Base-by-base conservation (phyloP, 1,140 invertebrate genomes). In the Ceratina australensis region DNA sequence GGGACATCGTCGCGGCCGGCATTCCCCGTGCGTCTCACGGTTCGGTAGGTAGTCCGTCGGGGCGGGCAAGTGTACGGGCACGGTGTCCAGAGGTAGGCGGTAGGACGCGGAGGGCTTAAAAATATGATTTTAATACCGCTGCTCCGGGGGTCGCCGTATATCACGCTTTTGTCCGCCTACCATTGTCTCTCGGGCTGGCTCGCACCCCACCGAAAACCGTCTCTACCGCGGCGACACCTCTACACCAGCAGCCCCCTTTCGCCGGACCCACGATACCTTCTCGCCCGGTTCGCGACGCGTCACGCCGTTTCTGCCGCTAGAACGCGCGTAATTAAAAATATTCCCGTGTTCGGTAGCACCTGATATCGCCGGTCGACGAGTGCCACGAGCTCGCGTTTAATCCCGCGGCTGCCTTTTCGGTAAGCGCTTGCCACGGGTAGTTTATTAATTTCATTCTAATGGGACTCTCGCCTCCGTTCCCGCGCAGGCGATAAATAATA, bases 121-220 rank as follows among this genome's bases (percentile, higher is more conserved):
- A 91, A 90, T 91, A 91, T 91, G 90, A 91, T 91, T 91, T 91
- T 91, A 91, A 91, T 91, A 91, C 90, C 87, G 78, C 86, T 87
- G 89, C 87, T 87, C 84, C 81, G 72, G 80, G 71, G 82, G 77
- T 87, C 81, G 85, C 84, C 89, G 85, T 91, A 91, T 90, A 90
- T 91, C 90, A 91, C 80, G 90, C 89, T 90, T 91, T 91, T 91
- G 90, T 91, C 89, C 88, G 87, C 88, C 87, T 89, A 90, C 90
- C 83, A 91, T 91, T 91, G 90, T 91, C 89, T 91, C 89, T 88
- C 71, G 77, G 84, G 72, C 85, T 75, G 81, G 71, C 85, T 75
- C 81, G 67, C 75, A 80, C 85, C 82, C 87, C 84, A 76, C 64
- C 60, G 77, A 86, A 87, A 86, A 12, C 64, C 50, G 61, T 28